phyloP scores from a whole-genome alignment of 35 echinoderm and acorn worm species.

The Anneissia japonica region DNA sequence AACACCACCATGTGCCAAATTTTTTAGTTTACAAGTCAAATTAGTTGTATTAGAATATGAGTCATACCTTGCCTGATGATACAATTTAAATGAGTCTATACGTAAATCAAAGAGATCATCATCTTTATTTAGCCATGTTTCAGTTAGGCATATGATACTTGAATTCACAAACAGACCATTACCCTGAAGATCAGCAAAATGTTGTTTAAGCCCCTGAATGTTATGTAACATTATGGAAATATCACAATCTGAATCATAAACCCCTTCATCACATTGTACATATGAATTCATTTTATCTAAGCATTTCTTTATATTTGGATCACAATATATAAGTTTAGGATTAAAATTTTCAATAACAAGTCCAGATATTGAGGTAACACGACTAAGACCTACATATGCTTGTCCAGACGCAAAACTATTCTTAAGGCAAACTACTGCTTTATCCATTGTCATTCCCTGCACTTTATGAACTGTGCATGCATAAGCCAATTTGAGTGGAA shows the following conservation, averaged over 20 bases:
- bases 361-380: conserved; percentile 11
- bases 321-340: neutral
- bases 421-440: neutral
- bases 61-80: too few species aligned
- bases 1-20: too few species aligned
- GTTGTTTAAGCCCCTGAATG: conserved; percentile 3
- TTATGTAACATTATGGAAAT: neutral
- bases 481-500: neutral
- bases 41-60: too few species aligned
- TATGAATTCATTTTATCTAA: neutral
- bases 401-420: neutral
- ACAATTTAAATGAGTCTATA: too few species aligned
- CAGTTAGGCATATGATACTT: conserved; percentile 13
- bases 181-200: conserved; percentile 8
- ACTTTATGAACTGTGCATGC: conserved; percentile 3
- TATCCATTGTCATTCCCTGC: neutral
- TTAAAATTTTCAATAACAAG: neutral
- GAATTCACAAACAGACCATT: neutral
- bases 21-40: too few species aligned
- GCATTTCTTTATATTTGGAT: neutral
- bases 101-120: too few species aligned
- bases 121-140: conserved; percentile 12
- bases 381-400: conserved; percentile 17
- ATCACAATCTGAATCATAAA: neutral
- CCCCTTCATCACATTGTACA: neutral